A percentile compares a stretch with the other conserved stretches of the same genome.
These are phyloP conservation scores for Athene noctua DNA, from an alignment of 2,113 vertebrate genomes.

Conservation along the genomic window DNA sequence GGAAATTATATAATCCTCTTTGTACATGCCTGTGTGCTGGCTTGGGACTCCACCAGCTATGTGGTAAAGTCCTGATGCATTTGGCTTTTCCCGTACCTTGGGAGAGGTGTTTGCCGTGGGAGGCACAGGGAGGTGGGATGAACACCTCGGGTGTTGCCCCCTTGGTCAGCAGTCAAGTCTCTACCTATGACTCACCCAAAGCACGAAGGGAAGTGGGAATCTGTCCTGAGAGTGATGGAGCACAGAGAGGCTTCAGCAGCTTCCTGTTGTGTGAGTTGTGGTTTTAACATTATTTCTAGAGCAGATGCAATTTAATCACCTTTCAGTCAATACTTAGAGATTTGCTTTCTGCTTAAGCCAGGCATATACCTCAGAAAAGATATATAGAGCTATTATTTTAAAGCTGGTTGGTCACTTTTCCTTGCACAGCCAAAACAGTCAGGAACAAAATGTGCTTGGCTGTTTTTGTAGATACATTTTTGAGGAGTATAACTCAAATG, in stretches of 20 bases:
- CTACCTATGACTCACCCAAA: neutral
- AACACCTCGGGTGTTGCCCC: neutral
- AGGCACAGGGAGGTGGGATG: neutral
- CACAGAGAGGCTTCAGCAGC: neutral
- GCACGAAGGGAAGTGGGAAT: rapidly evolving
- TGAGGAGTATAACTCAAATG: neutral
- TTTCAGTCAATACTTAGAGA: neutral
- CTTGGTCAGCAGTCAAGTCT: neutral
- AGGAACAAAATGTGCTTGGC: neutral
- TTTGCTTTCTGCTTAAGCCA: neutral
- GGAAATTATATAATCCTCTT: neutral
- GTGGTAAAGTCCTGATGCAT: neutral
- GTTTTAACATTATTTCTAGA: neutral
- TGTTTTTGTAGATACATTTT: neutral
- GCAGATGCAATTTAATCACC: neutral
- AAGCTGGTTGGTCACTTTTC: neutral
- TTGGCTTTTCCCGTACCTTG: neutral
- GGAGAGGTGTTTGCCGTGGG: neutral
- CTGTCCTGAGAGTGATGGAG: neutral
- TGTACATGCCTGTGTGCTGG: neutral
- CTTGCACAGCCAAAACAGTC: neutral
- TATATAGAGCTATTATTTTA: neutral
- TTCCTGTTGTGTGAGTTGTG: neutral
- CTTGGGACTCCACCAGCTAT: neutral
- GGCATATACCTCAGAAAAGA: neutral